phyloP scores from a whole-genome alignment of 2,113 vertebrate species.

The Myotis brandtii region DNA sequence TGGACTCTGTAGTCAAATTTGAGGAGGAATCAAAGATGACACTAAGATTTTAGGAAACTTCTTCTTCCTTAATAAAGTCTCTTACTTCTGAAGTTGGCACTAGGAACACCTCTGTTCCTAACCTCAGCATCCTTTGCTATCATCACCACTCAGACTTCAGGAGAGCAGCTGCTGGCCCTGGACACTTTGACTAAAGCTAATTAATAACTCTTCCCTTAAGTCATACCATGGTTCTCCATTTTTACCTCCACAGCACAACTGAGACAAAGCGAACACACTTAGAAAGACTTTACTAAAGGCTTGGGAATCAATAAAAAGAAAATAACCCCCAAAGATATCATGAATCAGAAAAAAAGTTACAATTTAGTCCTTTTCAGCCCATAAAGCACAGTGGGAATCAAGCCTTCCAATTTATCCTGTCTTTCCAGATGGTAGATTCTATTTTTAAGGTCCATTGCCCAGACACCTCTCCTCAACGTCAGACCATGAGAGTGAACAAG shows the following conservation, averaged over 20 bases:
- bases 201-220: not conserved
- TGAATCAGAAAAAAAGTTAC: not conserved
- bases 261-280: not conserved
- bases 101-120: no score
- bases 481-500: not conserved
- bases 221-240: not conserved
- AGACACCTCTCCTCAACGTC: not conserved
- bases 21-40: not conserved
- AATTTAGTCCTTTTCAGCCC: not conserved
- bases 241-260: not conserved
- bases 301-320: not conserved
- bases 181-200: not conserved
- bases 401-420: not conserved
- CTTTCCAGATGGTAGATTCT: not conserved
- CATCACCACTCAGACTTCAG: not conserved
- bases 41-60: not conserved
- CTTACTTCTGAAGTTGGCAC: not conserved
- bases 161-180: not conserved
- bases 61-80: not conserved
- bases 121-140: not conserved
- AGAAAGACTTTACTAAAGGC: not conserved
- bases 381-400: not conserved
- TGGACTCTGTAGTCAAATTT: not conserved
- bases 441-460: not conserved
- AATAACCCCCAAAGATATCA: not conserved